Percentiles rank a stretch among this genome's conserved stretches.
These are phyloP conservation scores for Hydropsyche betteni DNA, from an alignment of 2,888 invertebrate genomes.

Conservation along the genomic window DNA sequence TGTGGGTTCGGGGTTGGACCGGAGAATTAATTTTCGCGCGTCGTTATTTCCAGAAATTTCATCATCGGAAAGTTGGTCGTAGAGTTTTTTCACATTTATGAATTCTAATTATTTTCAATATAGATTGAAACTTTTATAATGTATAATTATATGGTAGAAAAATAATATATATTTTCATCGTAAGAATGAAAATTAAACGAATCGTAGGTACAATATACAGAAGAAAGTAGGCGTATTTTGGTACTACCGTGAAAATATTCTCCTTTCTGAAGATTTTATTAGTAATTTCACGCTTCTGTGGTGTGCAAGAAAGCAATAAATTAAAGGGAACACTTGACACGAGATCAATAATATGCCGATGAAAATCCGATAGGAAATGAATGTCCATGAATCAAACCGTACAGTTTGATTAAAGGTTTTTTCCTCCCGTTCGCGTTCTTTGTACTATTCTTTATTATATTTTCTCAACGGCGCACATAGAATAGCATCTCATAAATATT, in stretches of 20 bases:
- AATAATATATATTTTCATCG: too few relatives aligned
- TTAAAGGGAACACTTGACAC: slow-evolving; percentile 26
- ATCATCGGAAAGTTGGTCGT: too few relatives aligned
- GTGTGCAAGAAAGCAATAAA: slow-evolving; percentile 32
- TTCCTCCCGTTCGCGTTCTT: neutral
- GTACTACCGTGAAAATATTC: neutral
- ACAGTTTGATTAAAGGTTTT: slow-evolving; percentile 32
- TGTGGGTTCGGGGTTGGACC: neutral
- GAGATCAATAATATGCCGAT: slow-evolving; percentile 33
- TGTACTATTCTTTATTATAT: slow-evolving; percentile 23
- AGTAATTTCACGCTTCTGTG: slow-evolving; percentile 32
- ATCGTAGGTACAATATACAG: too few relatives aligned
- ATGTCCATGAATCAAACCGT: slow-evolving; percentile 33
- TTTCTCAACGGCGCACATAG: neutral
- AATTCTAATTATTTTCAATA: too few relatives aligned
- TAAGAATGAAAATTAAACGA: too few relatives aligned
- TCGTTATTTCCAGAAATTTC: neutral
- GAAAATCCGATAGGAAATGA: slow-evolving; percentile 33
- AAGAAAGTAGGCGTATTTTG: too few relatives aligned
- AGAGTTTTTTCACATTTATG: too few relatives aligned
- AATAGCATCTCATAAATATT: too few relatives aligned
- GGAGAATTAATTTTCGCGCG: slow-evolving; percentile 9
- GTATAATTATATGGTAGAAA: too few relatives aligned
- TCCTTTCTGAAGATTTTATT: slow-evolving; percentile 23
- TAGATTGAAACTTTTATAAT: too few relatives aligned